A percentile compares a stretch with the other conserved stretches of the same genome.
Evolutionary conservation across 2,113 vertebrate species (phyloP).

Genomic region (Monarcha castaneiventris): DNA sequence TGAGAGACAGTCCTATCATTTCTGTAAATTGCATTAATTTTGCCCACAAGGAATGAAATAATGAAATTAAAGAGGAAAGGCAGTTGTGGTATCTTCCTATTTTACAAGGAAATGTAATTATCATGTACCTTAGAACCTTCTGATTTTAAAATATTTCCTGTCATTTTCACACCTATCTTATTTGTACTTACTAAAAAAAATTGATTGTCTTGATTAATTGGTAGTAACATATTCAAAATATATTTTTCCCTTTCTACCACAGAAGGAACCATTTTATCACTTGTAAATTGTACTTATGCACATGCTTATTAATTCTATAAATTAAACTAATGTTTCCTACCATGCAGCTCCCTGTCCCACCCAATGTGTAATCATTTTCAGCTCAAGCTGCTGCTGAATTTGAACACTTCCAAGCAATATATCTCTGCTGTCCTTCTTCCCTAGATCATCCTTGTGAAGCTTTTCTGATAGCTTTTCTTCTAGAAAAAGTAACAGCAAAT

Average conservation of each 20-base stretch:
- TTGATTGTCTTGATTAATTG: neutral
- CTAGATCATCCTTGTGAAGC: neutral
- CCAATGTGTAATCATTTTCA: neutral
- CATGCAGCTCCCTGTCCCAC: neutral
- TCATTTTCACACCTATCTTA: neutral
- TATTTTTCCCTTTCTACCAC: neutral
- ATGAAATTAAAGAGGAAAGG: neutral
- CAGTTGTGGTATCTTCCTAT: neutral
- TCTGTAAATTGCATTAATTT: slow-evolving; percentile 12
- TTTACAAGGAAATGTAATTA: neutral
- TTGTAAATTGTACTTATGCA: neutral
- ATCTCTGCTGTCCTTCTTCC: neutral
- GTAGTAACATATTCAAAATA: neutral
- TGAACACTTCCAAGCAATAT: neutral
- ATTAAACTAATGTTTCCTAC: neutral
- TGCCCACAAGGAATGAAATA: neutral
- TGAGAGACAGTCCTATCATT: neutral
- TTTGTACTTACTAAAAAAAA: neutral
- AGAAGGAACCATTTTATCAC: neutral
- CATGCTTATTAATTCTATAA: neutral
- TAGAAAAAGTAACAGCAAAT: neutral
- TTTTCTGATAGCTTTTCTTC: neutral
- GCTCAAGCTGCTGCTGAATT: neutral
- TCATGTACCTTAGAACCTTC: neutral
- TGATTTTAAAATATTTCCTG: neutral